Evolutionary conservation across 2,888 invertebrate genomes (phyloP), one percentile per base, ranked within the genome.

Genomic region (Acrocera orbiculus): DNA sequence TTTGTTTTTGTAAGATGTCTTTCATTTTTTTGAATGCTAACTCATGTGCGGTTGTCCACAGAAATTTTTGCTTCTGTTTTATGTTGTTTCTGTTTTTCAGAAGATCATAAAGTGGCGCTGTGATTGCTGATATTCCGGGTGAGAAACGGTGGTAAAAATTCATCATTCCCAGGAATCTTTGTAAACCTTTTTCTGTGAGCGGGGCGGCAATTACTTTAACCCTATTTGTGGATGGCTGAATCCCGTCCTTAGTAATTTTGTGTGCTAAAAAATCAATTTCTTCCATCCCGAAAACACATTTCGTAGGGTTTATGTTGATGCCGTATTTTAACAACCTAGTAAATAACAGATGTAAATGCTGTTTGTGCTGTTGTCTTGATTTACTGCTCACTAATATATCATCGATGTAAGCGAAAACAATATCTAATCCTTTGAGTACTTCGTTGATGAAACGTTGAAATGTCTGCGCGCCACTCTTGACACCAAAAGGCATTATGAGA

Each of bases 401-500:
- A 10, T 38, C 35, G 3, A 38, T 22, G 15, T 32, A 34, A 5
- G n/a, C 17, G 16, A 35, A 34, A n/a, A 20, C 8, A 10, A 34
- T 30, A 28, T 34, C 31, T 5, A 44, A 24, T 5, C 37, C 44
- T 23, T 35, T n/a, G 9, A 44, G 16, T 1, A 48, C 39, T 3
- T 44, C 37, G 29, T 54, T 42, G 6, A 31, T 24, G 6, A 31
- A 49, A 1, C 51, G 22, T 22, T 22, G 22, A 7, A 22, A 22
- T 4, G 22, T 7, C 10, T 22, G 22, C 3, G 22, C 22, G 6
- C 31, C 31, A 11, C 24, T 31, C 16, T 24, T 31, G 1, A 56
- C 41, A 1, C 53, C 52, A 30, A 52, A 54, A 4, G 47, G 36
- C 52, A 53, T 53, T 3, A 16, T 16, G 0, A 39, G 11, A 30